Evolutionary conservation across 2,888 invertebrate genomes (phyloP), one percentile per base, ranked within the genome.

Genomic region (Bembecia ichneumoniformis): DNA sequence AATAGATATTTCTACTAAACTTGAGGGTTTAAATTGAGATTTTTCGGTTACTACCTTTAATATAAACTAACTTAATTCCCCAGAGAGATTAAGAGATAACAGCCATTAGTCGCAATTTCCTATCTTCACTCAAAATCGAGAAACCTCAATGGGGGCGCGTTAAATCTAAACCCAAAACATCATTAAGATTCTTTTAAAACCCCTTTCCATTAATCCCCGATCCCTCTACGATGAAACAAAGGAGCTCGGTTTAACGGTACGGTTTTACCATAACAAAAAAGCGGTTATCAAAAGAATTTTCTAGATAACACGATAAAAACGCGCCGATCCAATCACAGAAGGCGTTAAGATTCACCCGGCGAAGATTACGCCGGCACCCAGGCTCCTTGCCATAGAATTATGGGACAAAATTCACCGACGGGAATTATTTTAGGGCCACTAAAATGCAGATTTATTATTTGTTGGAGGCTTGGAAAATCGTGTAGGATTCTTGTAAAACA

Each of bases 271-370:
- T 44, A 14, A 43, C 44, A 51, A 53, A 53, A 51, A 49, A 40
- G 40, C 47, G 15, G 49, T 44, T 53, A 53, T 53, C 53, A 53
- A 53, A 52, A 54, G 53, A 57, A 53, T 51, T 53, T 51, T 52
- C 43, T 20, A 56, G 58, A 64, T 61, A 64, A 65, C 66, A 54
- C 68, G 68, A 76, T 75, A 73, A 74, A 76, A 66, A 63, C 63
- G 62, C 62, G 62, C 62, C 68, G 71, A 79, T 77, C 78, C 80
- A 81, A 82, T 82, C 82, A 76, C 67, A 52, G 58, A 50, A 46
- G 58, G 68, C 68, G 68, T 72, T 71, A 66, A 71, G 74, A 75
- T 72, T 65, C 74, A 70, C 73, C 74, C 68, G 71, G 66, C 57
- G 59, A 63, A 72, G 78, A 79, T 81, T 78, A 79, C 77, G 60